Evolutionary conservation across 2,797 vertebrate species (phyloP), one percentile per base, ranked within the genome.

Genomic region (Karalla daura): DNA sequence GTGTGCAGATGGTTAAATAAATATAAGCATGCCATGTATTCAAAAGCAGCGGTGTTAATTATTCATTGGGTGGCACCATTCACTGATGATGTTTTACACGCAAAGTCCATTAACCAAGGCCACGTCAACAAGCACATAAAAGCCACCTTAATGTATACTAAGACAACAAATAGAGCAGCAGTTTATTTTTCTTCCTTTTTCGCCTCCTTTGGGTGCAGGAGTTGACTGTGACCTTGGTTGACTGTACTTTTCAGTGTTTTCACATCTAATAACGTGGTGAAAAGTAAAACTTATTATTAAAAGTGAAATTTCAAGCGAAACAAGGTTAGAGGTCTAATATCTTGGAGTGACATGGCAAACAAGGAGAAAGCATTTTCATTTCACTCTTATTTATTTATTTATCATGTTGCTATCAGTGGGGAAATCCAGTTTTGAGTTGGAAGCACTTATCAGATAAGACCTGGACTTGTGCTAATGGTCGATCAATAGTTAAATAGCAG

Each of bases 1-100:
- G 56, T 53, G 40, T 47, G 40, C 55, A 70, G 50, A 53, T 10
- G 17, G 8, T 6, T 55, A 64, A 78, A 70, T 72, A 52, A 76
- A 76, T 71, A 27, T 73, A 72, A 47, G 40, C 30, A 14, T 14
- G 20, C 44, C 9, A 37, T 23, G 0, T 15, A 60, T 64, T 72
- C 78, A 69, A 72, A 63, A 55, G 63, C 69, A 37, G 33, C 8
- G 13, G 17, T 21, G 45, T 90, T 47, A 86, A 86, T 89, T 80
- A 86, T 90, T 88, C 52, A 90, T 76, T 27, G 55, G 18, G 68
- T 21, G 10, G 67, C 36, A 28, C 43, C 62, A 40, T 67, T 86
- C 65, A 56, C 20, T 83, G 83, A 83, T 83, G 77, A 83, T 88
- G 86, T 84, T 90, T 74, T 78, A 90, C 89, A 90, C 80, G 76